Base-by-base conservation (phyloP, 2,113 vertebrate species). In the Aspidoscelis tigris region DNA sequence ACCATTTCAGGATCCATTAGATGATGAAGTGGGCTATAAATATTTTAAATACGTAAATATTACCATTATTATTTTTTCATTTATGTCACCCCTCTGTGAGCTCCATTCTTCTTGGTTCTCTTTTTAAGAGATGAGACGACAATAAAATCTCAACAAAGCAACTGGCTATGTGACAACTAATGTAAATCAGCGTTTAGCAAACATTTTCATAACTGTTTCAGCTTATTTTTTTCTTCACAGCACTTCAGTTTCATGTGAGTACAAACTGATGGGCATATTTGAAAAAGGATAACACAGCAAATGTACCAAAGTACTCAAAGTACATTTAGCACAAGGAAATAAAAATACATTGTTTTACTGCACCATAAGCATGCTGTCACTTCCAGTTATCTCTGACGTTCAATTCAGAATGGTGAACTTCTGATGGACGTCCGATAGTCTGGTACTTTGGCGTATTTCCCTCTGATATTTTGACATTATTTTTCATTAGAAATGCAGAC, bases 401-500 rank as follows among this genome's bases (percentile, higher is more conserved):
- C 87, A 43, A 86, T 65, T 61, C 21, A 26, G 77, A 50, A 89
- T 74, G 87, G 5, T 69, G 86, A 84, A 2, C 0, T 87, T 89
- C 44, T 87, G 18, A 72, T 90, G 70, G 55, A 84, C 2, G 68
- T 61, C 69, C 79, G 61, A 24, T 75, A 88, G 7, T 78, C 55
- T 85, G 71, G 84, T 84, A 55, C 84, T 33, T 87, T 8, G 82
- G 9, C 55, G 80, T 88, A 76, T 82, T 47, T 84, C 83, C 47
- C 24, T 24, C 75, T 91, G 65, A 84, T 33, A 18, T 43, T 82
- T 88, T 70, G 86, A 33, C 68, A 50, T 75, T 87, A 71, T 12
- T 85, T 85, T 83, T 88, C 9, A 82, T 90, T 89, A 87, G 68
- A 87, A 87, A 89, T 82, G 9, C 8, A 8, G 81, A 21, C 73